Base-by-base conservation (phyloP, 2,888 invertebrate species). In the Volucella inanis region DNA sequence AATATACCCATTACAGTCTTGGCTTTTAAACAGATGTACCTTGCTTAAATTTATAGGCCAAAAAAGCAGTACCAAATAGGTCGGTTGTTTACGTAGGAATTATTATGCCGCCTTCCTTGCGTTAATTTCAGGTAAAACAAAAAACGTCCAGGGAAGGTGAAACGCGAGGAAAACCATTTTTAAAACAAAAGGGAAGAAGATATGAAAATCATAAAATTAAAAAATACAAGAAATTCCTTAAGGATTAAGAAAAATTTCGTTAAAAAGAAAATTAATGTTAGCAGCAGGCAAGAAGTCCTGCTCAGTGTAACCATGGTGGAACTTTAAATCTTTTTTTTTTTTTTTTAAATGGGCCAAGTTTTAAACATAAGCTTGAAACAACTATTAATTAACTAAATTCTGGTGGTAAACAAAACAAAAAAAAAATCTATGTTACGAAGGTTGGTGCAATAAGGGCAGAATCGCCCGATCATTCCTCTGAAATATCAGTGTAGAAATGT, bases 211-310 rank as follows among this genome's bases (percentile, higher is more conserved):
- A 45, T 0, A 22, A 10, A 18, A 50, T 9, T 55, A n/a, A 11
- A 31, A 4, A 39, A 9, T 43, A 43, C 41, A 15, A 41, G 55
- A 38, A 54, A 1, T n/a, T 31, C 22, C 14, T 59, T 50, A 41
- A 67, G 50, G 68, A 67, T 59, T 52, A 45, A 18, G 22, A 9
- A 31, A 45, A 38, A 70, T 67, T 67, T 43, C 41, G 41, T 12
- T 41, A 50, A 71, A 62, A 78, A 10, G 61, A 76, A 61, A 76
- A 61, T 76, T 76, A 52, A 76, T 52, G 59, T 50, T 14, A 59
- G 38, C 70, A n/a, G 43, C 9, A 38, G 47, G 10, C 14, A 15
- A 50, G 41, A 14, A 4, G n/a, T 31, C 14, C 18, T 12, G n/a
- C 8, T 12, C 31, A 31, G 31, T 31, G 31, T 31, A 6, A 31